Conservation (phyloP, 2,797 vertebrate genomes). For the Epinephelus malabaricus region DNA sequence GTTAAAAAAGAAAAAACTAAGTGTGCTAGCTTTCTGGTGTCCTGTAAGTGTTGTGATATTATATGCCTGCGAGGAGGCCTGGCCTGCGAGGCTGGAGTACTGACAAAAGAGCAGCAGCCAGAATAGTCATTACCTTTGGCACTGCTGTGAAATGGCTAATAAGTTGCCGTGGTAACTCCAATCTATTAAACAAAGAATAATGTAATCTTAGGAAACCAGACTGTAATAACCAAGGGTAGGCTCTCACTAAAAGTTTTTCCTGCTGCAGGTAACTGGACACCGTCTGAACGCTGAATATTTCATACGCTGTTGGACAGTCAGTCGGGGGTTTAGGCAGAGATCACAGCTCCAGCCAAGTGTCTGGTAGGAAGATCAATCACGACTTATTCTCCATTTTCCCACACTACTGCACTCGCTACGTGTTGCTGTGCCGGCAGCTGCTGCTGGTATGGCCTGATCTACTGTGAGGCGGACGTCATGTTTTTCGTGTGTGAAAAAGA, state of each 20-base stretch:
- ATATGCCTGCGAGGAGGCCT: background rate
- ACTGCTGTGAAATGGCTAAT: constrained; percentile 34
- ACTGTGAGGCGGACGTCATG: constrained; percentile 42
- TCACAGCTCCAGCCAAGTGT: constrained; percentile 64
- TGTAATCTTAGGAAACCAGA: constrained; percentile 15
- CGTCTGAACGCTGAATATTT: constrained; percentile 60
- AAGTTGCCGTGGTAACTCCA: constrained; percentile 27
- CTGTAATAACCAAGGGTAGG: constrained; percentile 20
- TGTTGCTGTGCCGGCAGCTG: constrained; percentile 58
- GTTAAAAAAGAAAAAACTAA: background rate
- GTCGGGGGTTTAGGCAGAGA: constrained; percentile 50
- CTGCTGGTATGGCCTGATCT: constrained; percentile 45
- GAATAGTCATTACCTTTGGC: constrained; percentile 36
- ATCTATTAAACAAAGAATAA: constrained; percentile 43
- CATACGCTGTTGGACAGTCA: constrained; percentile 58
- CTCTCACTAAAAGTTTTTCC: constrained; percentile 6
- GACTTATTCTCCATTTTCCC: constrained; percentile 64
- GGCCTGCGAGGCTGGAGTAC: background rate
- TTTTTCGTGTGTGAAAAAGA: constrained; percentile 35
- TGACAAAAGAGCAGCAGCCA: constrained; percentile 30
- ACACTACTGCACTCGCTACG: constrained; percentile 40
- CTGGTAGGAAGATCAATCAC: constrained; percentile 66
- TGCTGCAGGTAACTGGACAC: constrained; percentile 58
- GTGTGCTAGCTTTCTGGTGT: background rate
- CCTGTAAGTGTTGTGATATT: constrained; percentile 23